Percentiles rank a stretch among this genome's conserved stretches.
These are phyloP conservation scores for Paralichthys olivaceus DNA, from an alignment of 2,113 vertebrate genomes.

Conservation along the genomic window DNA sequence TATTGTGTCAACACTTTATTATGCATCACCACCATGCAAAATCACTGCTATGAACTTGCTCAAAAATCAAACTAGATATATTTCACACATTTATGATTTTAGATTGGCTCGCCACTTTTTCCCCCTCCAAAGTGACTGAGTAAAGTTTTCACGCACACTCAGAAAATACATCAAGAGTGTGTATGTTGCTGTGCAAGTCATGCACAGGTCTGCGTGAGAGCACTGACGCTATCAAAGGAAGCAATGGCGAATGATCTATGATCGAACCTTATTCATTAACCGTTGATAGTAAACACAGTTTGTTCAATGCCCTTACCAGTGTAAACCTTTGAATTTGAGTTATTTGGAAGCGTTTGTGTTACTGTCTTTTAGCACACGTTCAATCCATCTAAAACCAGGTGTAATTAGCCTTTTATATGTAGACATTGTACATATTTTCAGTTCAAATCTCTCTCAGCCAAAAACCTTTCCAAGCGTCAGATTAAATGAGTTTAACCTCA, in stretches of 20 bases:
- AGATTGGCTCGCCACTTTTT: conserved; percentile 70
- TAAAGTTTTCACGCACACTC: conserved; percentile 52
- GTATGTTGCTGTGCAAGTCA: conserved; percentile 50
- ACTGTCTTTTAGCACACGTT: conserved; percentile 16
- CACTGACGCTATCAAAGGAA: conserved; percentile 36
- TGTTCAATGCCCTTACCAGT: conserved; percentile 47
- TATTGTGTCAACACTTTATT: conserved; percentile 81
- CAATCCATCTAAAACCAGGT: conserved; percentile 13
- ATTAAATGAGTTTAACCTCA: conserved; percentile 25
- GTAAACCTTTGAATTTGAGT: conserved; percentile 46
- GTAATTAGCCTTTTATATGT: conserved; percentile 16
- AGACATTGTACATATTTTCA: conserved; percentile 29
- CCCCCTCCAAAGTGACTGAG: conserved; percentile 43
- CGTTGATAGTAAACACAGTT: conserved; percentile 51
- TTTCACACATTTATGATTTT: conserved; percentile 77
- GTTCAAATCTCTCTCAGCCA: neutral
- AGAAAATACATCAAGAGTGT: conserved; percentile 45
- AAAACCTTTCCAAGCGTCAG: conserved; percentile 21
- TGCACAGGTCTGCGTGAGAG: conserved; percentile 30
- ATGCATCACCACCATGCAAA: conserved; percentile 79
- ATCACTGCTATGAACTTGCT: conserved; percentile 78
- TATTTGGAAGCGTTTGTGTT: conserved; percentile 22
- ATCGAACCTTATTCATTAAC: conserved; percentile 48
- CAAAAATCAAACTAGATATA: conserved; percentile 75
- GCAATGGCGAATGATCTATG: conserved; percentile 33